Base-by-base conservation (phyloP, 2,113 vertebrate genomes). In the Gallinago undulata region DNA sequence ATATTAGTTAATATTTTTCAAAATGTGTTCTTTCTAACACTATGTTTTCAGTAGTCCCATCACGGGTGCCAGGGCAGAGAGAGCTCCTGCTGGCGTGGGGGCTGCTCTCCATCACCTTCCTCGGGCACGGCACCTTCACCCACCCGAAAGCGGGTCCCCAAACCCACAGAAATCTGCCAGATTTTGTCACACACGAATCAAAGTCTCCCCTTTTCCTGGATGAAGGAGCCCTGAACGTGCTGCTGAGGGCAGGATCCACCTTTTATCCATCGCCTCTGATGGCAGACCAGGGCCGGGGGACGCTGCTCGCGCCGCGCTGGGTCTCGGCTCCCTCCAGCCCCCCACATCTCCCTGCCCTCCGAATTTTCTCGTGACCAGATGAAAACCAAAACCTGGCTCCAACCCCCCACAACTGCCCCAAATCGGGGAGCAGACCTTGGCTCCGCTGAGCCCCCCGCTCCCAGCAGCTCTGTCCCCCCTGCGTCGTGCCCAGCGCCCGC, bases 361-460 rank as follows among this genome's bases (percentile, higher is more conserved):
- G 31, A 79, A 69, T 90, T 80, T 80, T 27, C n/a, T 5, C 5
- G 0, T 4, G 16, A 37, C 3, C 35, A 27, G 8, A 16, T 2
- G 4, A 76, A 75, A 77, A 80, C 56, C 2, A 64, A 68, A 79
- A 19, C 24, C 37, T 59, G 6, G 16, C 39, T n/a, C 63, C 4
- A 10, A 25, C 10, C 43, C 3, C 1, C 25, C 35, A 55, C 51
- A 30, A 30, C 15, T 4, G 0, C 7, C 55, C 5, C 39, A 23
- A 41, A 3, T 9, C 1, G 8, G 10, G 7, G 13, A 64, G 59
- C 39, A 60, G 43, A 39, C 28, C 28, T 9, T 0, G 0, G 22
- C 37, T 18, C 33, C 0, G 0, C 15, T 0, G 0, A 57, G 30
- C 48, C 9, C 25, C 25, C 9, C 0, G 2, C 35, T 11, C 18